Evolutionary conservation across 2,113 vertebrate species (phyloP).

Genomic region (Harpagus bidentatus): DNA sequence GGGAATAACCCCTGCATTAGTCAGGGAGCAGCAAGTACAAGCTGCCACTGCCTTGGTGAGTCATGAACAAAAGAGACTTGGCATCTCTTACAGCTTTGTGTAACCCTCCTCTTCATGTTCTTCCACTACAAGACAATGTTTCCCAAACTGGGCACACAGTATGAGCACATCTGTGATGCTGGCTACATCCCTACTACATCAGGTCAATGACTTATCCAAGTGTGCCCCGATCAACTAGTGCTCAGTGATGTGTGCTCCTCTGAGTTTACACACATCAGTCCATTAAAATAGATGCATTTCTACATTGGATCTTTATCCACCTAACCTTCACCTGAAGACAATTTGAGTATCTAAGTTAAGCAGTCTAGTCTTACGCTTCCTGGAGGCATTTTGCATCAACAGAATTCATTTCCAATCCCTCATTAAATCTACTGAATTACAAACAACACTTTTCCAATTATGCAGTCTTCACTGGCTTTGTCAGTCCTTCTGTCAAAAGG

Average conservation of each 20-base stretch:
- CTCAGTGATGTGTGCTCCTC: neutral
- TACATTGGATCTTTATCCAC: neutral
- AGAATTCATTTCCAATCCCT: neutral
- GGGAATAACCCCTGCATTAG: constrained; percentile 46
- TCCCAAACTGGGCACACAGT: neutral
- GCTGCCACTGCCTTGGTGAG: constrained; percentile 58
- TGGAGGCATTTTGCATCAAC: neutral
- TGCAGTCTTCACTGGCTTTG: neutral
- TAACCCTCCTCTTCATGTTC: constrained; percentile 28
- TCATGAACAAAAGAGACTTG: constrained; percentile 24
- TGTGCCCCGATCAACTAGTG: neutral
- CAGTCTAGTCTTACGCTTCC: neutral
- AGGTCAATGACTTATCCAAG: neutral
- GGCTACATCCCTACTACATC: neutral
- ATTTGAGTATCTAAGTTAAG: neutral
- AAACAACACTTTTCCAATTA: neutral
- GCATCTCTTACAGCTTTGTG: neutral
- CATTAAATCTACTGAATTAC: neutral
- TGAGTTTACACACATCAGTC: neutral
- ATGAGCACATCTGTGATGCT: neutral
- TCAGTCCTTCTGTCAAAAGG: neutral
- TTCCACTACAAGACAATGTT: neutral
- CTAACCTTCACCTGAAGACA: neutral
- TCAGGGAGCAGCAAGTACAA: constrained; percentile 44
- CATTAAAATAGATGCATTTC: neutral